A percentile compares a stretch with the other conserved stretches of the same genome.
Evolutionary conservation across 2,797 vertebrate genomes (phyloP).

Genomic region (Hafferia zeledoni): DNA sequence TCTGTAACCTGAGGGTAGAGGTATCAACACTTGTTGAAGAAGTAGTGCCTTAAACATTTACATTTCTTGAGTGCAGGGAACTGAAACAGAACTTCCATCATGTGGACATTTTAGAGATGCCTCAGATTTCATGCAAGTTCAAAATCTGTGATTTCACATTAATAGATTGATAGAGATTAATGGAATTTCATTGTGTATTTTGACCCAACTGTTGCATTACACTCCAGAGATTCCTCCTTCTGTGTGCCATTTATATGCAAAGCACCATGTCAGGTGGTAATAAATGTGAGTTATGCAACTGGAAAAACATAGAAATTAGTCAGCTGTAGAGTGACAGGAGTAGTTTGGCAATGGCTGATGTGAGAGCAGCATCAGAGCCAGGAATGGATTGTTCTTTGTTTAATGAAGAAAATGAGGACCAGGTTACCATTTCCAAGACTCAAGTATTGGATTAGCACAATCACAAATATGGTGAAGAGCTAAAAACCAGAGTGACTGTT

Average conservation of each 20-base stretch:
- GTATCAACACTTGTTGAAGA: background rate
- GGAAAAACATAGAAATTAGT: background rate
- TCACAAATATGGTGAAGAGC: background rate
- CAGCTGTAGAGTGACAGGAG: background rate
- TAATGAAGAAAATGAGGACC: background rate
- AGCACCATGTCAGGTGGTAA: background rate
- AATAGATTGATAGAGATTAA: background rate
- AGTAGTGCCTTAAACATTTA: background rate
- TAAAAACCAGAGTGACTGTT: background rate
- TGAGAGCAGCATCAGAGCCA: background rate
- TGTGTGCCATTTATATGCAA: background rate
- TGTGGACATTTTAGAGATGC: background rate
- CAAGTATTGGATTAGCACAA: background rate
- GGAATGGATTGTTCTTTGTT: background rate
- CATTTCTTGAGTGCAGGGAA: background rate
- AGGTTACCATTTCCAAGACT: background rate
- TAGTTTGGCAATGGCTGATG: background rate
- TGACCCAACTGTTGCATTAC: background rate
- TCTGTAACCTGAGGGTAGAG: background rate
- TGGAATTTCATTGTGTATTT: background rate
- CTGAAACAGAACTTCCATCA: background rate
- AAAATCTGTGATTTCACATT: background rate
- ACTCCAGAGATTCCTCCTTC: background rate
- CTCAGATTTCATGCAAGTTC: background rate
- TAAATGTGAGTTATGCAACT: background rate